These are phyloP conservation scores for Amblyteles armatorius DNA, from an alignment of 2,888 invertebrate species.

Conservation along the genomic window DNA sequence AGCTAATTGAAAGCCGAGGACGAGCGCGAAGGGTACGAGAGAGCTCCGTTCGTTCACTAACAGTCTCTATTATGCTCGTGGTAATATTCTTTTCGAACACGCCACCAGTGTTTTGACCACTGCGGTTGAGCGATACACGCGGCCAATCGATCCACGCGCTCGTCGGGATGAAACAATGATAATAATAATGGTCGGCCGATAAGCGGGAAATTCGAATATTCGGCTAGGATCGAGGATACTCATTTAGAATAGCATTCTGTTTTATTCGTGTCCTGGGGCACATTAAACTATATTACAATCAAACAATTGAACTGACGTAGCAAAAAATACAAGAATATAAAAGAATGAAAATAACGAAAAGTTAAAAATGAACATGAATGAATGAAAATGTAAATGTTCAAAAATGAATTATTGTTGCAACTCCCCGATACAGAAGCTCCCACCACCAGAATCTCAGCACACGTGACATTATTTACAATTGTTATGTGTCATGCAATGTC, in stretches of 20 bases:
- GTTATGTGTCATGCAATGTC: background rate
- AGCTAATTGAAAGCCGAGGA: constrained; percentile 54
- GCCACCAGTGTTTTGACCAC: constrained; percentile 19
- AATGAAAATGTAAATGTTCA: background rate
- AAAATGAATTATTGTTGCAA: background rate
- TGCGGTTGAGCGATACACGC: background rate
- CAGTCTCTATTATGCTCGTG: constrained; percentile 2
- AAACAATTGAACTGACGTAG: background rate
- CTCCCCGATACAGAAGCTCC: background rate
- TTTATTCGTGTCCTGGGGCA: too few relatives aligned
- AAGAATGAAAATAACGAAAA: too few relatives aligned
- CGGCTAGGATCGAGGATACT: background rate
- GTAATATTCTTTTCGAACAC: constrained; percentile 20
- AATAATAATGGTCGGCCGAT: background rate
- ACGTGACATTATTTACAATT: constrained; percentile 40
- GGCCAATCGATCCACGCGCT: constrained; percentile 5
- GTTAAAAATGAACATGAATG: background rate
- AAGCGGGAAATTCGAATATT: background rate
- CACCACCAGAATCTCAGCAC: background rate
- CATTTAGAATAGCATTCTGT: too few relatives aligned
- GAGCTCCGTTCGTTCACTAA: constrained; percentile 41
- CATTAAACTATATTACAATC: too few relatives aligned
- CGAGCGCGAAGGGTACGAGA: constrained; percentile 46
- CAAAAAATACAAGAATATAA: background rate
- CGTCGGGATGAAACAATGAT: constrained; percentile 3